phyloP scores from a whole-genome alignment of 23 tunicate species.

The Pegea sp. region DNA sequence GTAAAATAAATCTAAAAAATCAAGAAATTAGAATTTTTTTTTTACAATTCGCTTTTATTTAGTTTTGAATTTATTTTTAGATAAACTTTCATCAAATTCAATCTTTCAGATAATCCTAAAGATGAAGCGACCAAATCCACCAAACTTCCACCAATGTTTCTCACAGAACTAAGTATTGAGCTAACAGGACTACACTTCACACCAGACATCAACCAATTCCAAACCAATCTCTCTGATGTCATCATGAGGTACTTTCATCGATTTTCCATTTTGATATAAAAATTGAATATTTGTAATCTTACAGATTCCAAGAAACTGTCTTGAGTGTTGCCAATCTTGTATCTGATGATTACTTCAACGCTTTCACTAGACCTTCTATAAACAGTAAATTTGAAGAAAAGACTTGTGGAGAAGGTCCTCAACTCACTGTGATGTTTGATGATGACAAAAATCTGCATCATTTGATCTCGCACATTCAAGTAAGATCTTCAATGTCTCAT shows the following conservation, averaged over 20 bases:
- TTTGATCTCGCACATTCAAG: conserved; percentile 45
- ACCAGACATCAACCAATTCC: conserved; percentile 73
- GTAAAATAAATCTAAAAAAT: too few relatives aligned
- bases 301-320: conserved; percentile 83
- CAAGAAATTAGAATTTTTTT: too few relatives aligned
- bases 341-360: conserved; percentile 67
- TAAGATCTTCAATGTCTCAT: background rate
- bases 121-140: conserved; percentile 53
- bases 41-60: too few relatives aligned
- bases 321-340: conserved; percentile 77
- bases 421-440: conserved; percentile 74
- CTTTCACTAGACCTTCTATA: conserved; percentile 90
- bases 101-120: conserved; percentile 1
- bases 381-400: conserved; percentile 94
- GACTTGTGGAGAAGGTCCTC: conserved; percentile 95
- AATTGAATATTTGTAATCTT: background rate
- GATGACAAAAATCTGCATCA: conserved; percentile 71
- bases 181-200: conserved; percentile 26
- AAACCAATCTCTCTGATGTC: conserved; percentile 55
- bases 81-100: too few relatives aligned
- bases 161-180: conserved; percentile 79
- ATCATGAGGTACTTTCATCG: conserved; percentile 24
- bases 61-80: too few relatives aligned
- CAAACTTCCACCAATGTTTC: conserved; percentile 56
- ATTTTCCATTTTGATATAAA: too few relatives aligned